Percentiles rank a stretch among this genome's conserved stretches.
These are phyloP conservation scores for Myotis vivesi DNA, from an alignment of 2,797 vertebrate genomes.

Conservation along the genomic window DNA sequence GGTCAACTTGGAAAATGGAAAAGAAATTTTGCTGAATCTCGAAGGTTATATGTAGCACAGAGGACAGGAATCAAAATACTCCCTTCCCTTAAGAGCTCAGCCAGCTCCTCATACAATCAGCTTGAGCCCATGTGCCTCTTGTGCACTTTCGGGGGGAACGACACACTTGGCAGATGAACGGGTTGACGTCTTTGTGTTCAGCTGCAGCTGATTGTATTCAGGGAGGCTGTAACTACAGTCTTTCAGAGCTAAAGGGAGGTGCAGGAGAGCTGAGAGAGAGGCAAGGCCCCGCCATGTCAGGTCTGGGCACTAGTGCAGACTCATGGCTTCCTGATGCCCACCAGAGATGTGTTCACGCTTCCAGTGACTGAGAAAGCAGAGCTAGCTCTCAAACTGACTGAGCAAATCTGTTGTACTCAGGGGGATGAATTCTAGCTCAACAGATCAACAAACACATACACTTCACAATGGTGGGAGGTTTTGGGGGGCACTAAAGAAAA, in stretches of 20 bases:
- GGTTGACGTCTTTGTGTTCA: neutral
- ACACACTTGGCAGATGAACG: neutral
- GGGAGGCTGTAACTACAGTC: neutral
- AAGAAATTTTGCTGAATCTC: neutral
- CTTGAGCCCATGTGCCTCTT: neutral
- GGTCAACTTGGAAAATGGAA: neutral
- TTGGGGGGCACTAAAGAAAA: neutral
- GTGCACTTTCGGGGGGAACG: neutral
- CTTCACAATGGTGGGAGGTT: neutral
- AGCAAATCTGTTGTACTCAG: accelerated
- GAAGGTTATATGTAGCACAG: neutral
- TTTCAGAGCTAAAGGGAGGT: neutral
- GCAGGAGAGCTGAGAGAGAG: neutral
- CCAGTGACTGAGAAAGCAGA: neutral
- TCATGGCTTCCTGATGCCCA: neutral
- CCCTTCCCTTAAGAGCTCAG: accelerated
- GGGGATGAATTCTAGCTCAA: neutral
- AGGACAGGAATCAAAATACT: neutral
- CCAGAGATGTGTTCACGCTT: neutral
- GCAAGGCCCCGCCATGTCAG: accelerated
- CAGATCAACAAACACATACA: neutral
- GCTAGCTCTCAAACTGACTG: neutral
- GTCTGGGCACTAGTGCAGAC: accelerated
- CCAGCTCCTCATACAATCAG: neutral
- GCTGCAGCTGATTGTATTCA: neutral